Percentiles rank a stretch among this genome's conserved stretches.
Evolutionary conservation across 1,140 invertebrate genomes (phyloP).

Genomic region (Zaprionus taronus): DNA sequence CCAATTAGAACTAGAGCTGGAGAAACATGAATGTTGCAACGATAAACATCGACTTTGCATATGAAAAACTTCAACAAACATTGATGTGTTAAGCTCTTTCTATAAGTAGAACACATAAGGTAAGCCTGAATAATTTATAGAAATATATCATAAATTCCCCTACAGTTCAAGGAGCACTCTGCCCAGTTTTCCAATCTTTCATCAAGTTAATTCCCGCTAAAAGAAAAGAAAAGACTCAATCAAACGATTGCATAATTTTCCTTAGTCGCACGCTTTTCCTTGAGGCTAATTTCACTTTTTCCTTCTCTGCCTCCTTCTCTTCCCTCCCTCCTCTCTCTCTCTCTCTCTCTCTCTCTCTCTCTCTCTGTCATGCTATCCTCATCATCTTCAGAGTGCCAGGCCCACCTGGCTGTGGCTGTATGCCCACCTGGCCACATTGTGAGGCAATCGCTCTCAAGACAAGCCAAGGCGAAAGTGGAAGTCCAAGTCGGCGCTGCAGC

Average conservation of each 20-base stretch:
- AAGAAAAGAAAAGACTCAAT: background rate
- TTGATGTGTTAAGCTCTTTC: no score
- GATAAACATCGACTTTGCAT: no score
- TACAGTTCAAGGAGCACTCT: background rate
- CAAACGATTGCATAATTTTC: conserved; percentile 24
- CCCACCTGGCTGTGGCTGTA: conserved; percentile 8
- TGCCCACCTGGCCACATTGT: conserved; percentile 43
- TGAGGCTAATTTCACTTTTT: conserved; percentile 7
- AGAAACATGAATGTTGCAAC: no score
- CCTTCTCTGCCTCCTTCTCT: background rate
- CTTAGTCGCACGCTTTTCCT: conserved; percentile 9
- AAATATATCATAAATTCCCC: no score
- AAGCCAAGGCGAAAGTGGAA: conserved; percentile 65
- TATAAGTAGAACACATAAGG: no score
- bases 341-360: background rate
- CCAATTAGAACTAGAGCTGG: no score
- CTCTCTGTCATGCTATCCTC: background rate
- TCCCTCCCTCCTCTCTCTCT: no score
- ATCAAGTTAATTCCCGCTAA: background rate
- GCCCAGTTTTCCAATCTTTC: background rate
- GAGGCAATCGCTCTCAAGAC: conserved; percentile 45
- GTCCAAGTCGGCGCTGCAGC: conserved; percentile 46
- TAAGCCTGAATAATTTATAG: no score
- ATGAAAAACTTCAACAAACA: no score
- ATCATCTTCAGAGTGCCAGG: conserved; percentile 22